Evolutionary conservation across 2,797 vertebrate species (phyloP).

Genomic region (Acanthurus tractus): DNA sequence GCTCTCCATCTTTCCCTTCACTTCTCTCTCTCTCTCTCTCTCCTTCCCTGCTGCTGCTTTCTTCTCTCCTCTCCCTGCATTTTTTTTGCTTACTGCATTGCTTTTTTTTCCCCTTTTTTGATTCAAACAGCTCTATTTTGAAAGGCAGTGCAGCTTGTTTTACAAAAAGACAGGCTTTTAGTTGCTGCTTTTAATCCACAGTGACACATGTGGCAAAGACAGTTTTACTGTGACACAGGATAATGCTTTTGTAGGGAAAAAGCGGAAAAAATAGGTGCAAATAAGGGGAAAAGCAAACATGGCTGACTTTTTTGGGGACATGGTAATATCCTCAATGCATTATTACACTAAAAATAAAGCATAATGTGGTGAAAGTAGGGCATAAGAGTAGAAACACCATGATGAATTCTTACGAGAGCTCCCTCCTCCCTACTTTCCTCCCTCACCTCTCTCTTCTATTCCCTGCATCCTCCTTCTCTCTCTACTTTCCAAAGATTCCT

Average conservation of each 20-base stretch:
- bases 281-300: not conserved
- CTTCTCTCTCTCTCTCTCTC: not conserved
- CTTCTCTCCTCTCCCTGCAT: conserved; percentile 19
- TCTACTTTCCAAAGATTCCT: conserved; percentile 34
- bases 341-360: not conserved
- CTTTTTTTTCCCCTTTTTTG: not conserved
- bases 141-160: conserved; percentile 27
- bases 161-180: not conserved
- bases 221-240: conserved; percentile 6
- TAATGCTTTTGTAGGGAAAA: not conserved
- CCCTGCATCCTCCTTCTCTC: not conserved
- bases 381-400: not conserved
- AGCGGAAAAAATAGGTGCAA: not conserved
- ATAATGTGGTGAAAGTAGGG: not conserved
- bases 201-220: not conserved
- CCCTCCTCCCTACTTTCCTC: not conserved
- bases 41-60: not conserved
- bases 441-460: conserved; percentile 6
- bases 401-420: conserved; percentile 12
- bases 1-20: conserved; percentile 29
- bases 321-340: not conserved
- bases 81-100: conserved; percentile 28
- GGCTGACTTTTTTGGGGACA: not conserved
- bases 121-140: conserved; percentile 32
- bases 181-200: conserved; percentile 1